Evolutionary conservation across 2,113 vertebrate genomes (phyloP).

Genomic region (Orycteropus afer): DNA sequence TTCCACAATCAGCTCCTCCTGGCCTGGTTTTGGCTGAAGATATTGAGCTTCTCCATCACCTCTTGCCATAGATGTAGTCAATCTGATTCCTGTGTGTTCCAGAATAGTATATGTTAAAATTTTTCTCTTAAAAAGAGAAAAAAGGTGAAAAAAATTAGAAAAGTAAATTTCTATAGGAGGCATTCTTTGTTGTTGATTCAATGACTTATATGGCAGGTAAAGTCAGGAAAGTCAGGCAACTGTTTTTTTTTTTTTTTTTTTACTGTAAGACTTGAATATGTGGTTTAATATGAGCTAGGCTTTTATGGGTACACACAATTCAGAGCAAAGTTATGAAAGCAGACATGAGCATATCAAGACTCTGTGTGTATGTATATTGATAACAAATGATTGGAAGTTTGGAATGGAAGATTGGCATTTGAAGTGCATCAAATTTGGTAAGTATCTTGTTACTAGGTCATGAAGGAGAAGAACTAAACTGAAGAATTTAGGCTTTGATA

Average conservation of each 20-base stretch:
- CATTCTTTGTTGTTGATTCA: neutral
- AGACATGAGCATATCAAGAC: neutral
- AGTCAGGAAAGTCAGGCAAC: neutral
- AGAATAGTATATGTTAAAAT: neutral
- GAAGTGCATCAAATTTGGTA: neutral
- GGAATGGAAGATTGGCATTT: neutral
- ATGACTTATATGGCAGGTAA: neutral
- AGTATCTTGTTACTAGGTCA: neutral
- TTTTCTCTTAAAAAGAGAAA: neutral
- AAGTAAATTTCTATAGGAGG: neutral
- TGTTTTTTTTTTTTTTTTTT: neutral
- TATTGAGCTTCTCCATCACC: too few relatives aligned
- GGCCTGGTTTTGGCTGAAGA: too few relatives aligned
- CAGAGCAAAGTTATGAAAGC: neutral
- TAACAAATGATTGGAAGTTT: neutral
- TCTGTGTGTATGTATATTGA: neutral
- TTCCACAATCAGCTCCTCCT: too few relatives aligned
- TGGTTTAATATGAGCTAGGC: neutral
- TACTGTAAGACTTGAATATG: neutral
- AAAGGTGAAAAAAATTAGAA: neutral
- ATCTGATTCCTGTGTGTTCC: too few relatives aligned
- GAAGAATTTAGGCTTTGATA: neutral
- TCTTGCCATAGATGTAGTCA: too few relatives aligned
- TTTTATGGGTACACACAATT: neutral
- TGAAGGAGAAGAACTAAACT: neutral